These are phyloP conservation scores for Liolophura sinensis DNA, from an alignment of 1,140 invertebrate species.

Conservation along the genomic window DNA sequence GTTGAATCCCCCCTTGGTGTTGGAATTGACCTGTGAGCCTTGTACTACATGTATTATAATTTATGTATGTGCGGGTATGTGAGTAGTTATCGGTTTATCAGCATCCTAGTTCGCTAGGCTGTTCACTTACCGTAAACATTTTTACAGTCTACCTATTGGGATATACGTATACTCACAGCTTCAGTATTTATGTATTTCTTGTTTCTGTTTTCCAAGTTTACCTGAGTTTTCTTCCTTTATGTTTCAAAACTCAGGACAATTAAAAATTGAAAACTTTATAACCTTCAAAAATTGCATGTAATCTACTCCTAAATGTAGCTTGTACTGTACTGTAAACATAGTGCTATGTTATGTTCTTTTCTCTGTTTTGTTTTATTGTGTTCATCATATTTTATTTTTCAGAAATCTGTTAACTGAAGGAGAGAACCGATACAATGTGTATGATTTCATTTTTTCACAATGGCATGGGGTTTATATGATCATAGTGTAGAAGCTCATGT, in stretches of 20 bases:
- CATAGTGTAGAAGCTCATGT: too few relatives aligned
- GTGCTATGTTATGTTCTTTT: not conserved
- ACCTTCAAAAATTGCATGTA: not conserved
- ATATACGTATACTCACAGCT: too few relatives aligned
- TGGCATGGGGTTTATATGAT: too few relatives aligned
- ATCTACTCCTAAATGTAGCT: not conserved
- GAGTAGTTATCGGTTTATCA: too few relatives aligned
- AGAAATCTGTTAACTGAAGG: not conserved
- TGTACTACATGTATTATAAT: too few relatives aligned
- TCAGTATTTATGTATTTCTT: too few relatives aligned
- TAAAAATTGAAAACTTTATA: not conserved
- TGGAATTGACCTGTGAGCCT: too few relatives aligned
- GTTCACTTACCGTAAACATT: too few relatives aligned
- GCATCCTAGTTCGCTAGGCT: too few relatives aligned
- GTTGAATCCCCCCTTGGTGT: too few relatives aligned
- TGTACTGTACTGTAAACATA: not conserved
- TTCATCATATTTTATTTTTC: constrained; percentile 1
- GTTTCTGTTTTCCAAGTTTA: not conserved
- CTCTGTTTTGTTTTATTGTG: not conserved
- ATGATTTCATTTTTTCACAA: not conserved
- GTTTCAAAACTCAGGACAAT: not conserved
- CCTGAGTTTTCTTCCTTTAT: not conserved
- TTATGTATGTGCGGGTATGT: too few relatives aligned
- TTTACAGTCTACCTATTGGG: too few relatives aligned
- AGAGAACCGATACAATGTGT: constrained; percentile 7